phyloP scores from a whole-genome alignment of 2,113 vertebrate genomes.

The Albula glossodonta region DNA sequence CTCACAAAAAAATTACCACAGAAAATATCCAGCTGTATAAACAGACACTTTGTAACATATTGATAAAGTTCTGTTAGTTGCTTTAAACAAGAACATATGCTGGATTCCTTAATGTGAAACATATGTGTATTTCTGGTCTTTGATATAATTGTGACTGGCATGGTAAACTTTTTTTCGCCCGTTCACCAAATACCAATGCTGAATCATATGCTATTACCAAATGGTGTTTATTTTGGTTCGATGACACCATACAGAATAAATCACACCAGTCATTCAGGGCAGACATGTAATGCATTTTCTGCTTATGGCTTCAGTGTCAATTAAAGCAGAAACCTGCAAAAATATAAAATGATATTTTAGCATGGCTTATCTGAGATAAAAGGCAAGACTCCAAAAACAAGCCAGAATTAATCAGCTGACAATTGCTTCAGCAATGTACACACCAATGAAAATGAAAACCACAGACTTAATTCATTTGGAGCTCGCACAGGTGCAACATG shows the following conservation, averaged over 20 bases:
- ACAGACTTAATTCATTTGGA: background rate
- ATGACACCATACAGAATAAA: background rate
- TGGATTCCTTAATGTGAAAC: too few species aligned
- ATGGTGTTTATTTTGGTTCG: background rate
- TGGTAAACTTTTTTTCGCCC: background rate
- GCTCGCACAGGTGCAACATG: background rate
- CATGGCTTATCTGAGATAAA: background rate
- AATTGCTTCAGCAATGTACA: background rate
- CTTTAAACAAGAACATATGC: too few species aligned
- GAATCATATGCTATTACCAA: background rate
- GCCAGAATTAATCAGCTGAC: background rate
- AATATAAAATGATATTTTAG: background rate
- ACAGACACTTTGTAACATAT: too few species aligned
- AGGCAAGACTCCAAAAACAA: background rate
- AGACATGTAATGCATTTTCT: background rate
- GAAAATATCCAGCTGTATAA: too few species aligned
- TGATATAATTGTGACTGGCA: background rate
- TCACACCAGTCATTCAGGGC: background rate
- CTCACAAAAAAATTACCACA: too few species aligned
- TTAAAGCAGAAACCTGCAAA: background rate
- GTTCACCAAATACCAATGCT: background rate
- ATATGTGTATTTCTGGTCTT: too few species aligned
- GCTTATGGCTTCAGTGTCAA: background rate
- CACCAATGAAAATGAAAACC: background rate
- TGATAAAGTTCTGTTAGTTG: too few species aligned